Conservation (phyloP, 2,888 invertebrate genomes). For the Thumatha senex region DNA sequence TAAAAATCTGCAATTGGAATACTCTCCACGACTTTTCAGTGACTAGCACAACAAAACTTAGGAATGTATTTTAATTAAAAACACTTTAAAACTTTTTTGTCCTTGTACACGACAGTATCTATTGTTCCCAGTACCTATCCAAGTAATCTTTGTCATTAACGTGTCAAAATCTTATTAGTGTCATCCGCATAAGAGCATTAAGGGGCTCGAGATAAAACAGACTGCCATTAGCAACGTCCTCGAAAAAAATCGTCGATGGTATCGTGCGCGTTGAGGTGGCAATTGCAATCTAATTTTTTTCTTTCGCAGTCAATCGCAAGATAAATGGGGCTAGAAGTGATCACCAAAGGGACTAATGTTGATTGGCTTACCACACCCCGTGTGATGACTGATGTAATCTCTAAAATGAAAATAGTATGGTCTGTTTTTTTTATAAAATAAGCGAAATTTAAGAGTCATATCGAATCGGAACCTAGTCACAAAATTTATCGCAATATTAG, state of each 20-base stretch:
- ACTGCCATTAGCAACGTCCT: constrained; percentile 72
- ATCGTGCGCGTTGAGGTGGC: constrained; percentile 75
- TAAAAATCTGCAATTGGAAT: too few species aligned
- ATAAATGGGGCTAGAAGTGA: constrained; percentile 75
- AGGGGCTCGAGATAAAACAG: constrained; percentile 80
- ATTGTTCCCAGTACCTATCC: constrained; percentile 17
- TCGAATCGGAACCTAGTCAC: too few species aligned
- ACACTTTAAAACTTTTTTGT: too few species aligned
- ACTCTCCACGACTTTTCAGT: too few species aligned
- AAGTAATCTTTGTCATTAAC: constrained; percentile 68
- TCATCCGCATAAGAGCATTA: constrained; percentile 81
- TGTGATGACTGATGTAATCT: constrained; percentile 21
- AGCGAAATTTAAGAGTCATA: too few species aligned
- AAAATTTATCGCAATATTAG: too few species aligned
- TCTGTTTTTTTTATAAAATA: too few species aligned
- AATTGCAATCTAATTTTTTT: constrained; percentile 80
- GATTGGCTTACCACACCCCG: constrained; percentile 65
- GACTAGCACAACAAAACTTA: too few species aligned
- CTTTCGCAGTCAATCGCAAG: constrained; percentile 73
- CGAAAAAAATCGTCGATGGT: constrained; percentile 70
- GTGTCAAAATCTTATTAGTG: constrained; percentile 81
- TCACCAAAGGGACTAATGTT: constrained; percentile 74
- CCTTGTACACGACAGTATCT: constrained; percentile 3
- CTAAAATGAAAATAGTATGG: constrained; percentile 31
- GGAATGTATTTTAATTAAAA: too few species aligned